phyloP scores from a whole-genome alignment of 64 coral and sea anemone species.

The Montipora cactus region DNA sequence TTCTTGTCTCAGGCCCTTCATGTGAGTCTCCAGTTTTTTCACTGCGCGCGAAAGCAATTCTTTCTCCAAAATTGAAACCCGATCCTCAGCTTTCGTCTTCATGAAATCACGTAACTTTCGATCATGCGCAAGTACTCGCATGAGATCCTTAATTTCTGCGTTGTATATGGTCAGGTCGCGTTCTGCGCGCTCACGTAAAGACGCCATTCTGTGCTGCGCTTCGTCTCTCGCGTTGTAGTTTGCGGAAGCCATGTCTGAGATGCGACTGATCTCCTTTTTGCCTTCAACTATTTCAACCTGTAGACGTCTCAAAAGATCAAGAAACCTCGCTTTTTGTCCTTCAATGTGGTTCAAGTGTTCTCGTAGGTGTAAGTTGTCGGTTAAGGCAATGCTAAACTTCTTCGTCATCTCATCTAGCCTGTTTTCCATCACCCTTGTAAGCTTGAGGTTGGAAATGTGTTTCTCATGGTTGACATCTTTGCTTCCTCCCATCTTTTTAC shows the following conservation, averaged over 20 bases:
- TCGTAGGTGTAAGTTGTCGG: constrained; percentile 70
- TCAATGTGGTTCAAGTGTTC: constrained; percentile 78
- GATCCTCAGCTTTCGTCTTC: constrained; percentile 87
- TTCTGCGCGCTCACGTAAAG: constrained; percentile 82
- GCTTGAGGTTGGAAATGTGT: constrained; percentile 77
- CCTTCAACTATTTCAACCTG: constrained; percentile 67
- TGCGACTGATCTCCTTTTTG: constrained; percentile 80
- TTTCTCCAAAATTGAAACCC: constrained; percentile 71
- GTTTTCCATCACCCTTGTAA: constrained; percentile 88
- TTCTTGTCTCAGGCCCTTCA: constrained; percentile 77
- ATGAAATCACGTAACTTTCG: constrained; percentile 92
- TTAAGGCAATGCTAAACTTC: constrained; percentile 86
- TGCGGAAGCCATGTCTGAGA: constrained; percentile 77
- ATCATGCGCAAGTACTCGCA: constrained; percentile 87
- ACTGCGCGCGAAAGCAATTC: constrained; percentile 60
- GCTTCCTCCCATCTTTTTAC: constrained; percentile 70
- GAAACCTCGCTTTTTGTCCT: constrained; percentile 80
- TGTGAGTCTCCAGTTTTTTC: constrained; percentile 65
- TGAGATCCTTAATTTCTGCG: constrained; percentile 86
- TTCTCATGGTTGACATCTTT: constrained; percentile 66
- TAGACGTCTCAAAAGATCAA: constrained; percentile 67
- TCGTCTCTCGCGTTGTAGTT: constrained; percentile 89
- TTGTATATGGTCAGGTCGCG: constrained; percentile 88
- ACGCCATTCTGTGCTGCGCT: constrained; percentile 94
- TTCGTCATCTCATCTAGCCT: constrained; percentile 83